Conservation (phyloP, 2,797 vertebrate species). For the Nyctalus aviator region DNA sequence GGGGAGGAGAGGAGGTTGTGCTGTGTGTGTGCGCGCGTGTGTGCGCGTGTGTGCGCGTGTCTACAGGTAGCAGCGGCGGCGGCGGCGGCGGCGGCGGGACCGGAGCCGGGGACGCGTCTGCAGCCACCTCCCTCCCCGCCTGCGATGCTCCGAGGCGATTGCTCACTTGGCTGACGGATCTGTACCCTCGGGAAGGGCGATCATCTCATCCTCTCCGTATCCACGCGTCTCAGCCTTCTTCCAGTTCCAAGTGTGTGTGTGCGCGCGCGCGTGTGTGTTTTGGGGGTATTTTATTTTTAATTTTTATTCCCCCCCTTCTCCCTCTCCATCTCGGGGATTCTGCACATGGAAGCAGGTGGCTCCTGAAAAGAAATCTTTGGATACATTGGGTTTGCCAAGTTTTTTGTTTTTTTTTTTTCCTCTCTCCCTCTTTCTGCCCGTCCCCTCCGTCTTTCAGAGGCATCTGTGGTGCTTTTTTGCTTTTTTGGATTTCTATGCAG, state of each 20-base stretch:
- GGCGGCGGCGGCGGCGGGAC: conserved; percentile 62
- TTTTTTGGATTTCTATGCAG: conserved; percentile 71
- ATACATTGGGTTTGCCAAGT: conserved; percentile 87
- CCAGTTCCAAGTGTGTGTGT: conserved; percentile 75
- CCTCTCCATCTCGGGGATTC: conserved; percentile 78
- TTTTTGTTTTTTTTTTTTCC: conserved; percentile 64
- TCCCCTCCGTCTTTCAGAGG: conserved; percentile 66
- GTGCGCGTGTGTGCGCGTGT: conserved; percentile 68
- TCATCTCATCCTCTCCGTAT: conserved; percentile 26
- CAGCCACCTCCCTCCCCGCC: conserved; percentile 76
- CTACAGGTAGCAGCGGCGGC: conserved; percentile 83
- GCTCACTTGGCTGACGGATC: conserved; percentile 79
- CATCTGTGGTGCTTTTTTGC: conserved; percentile 58
- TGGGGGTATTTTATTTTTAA: conserved; percentile 24
- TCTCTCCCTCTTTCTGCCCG: conserved; percentile 41
- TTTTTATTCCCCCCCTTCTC: neutral
- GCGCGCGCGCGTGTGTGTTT: conserved; percentile 55
- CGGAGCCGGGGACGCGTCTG: conserved; percentile 66
- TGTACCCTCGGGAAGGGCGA: conserved; percentile 28
- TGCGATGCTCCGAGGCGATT: conserved; percentile 62
- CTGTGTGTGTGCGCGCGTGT: conserved; percentile 46
- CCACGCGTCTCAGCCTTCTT: conserved; percentile 58
- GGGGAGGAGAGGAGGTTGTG: neutral
- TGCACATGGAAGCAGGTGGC: conserved; percentile 65
- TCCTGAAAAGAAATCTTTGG: conserved; percentile 79